phyloP scores from a whole-genome alignment of 1,140 invertebrate species.

The Trissolcus basalis region DNA sequence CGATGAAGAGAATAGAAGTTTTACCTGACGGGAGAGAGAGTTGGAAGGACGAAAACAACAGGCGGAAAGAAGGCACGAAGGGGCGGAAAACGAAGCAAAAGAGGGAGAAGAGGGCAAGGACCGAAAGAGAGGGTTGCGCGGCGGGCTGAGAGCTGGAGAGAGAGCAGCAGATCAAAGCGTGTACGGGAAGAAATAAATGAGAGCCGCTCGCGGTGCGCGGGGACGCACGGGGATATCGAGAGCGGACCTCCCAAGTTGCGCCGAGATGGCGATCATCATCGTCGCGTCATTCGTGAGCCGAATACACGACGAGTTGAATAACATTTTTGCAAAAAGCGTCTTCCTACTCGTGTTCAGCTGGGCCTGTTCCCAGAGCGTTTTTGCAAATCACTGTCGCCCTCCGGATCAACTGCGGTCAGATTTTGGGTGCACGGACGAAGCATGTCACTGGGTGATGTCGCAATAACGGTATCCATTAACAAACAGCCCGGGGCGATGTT shows the following conservation, averaged over 20 bases:
- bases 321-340: slow-evolving; percentile 62
- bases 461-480: not conserved
- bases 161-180: slow-evolving; percentile 66
- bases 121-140: slow-evolving; percentile 62
- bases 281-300: slow-evolving; percentile 74
- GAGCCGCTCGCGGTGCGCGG: slow-evolving; percentile 57
- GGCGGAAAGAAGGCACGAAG: slow-evolving; percentile 51
- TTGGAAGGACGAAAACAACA: slow-evolving; percentile 46
- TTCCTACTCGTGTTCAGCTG: slow-evolving; percentile 14
- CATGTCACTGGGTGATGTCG: not conserved
- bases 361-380: slow-evolving; percentile 4
- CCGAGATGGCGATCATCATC: slow-evolving; percentile 76
- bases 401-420: not conserved
- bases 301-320: slow-evolving; percentile 64
- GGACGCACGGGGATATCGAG: slow-evolving; percentile 70
- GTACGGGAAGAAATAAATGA: slow-evolving; percentile 72
- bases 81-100: slow-evolving; percentile 30
- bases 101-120: slow-evolving; percentile 57
- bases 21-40: slow-evolving; percentile 59
- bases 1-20: slow-evolving; percentile 67
- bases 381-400: slow-evolving; percentile 18
- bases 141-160: slow-evolving; percentile 44
- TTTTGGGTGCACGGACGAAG: not conserved
- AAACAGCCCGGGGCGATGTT: not conserved
- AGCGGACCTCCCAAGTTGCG: slow-evolving; percentile 77